Percentiles rank a stretch among this genome's conserved stretches.
These are phyloP conservation scores for Leptinotarsa lineolata DNA, from an alignment of 1,140 invertebrate genomes.

Conservation along the genomic window DNA sequence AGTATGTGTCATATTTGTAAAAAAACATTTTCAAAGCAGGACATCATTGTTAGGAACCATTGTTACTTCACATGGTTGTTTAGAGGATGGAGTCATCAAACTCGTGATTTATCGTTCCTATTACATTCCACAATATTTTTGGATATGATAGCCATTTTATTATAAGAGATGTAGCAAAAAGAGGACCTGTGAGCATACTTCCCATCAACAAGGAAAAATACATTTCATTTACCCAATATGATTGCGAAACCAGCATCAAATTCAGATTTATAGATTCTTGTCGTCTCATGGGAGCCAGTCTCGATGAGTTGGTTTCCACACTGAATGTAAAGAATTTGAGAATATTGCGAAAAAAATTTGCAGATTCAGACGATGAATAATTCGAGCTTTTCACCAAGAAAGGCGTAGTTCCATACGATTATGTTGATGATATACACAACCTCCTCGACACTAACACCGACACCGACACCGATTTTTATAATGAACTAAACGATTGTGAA, in stretches of 20 bases:
- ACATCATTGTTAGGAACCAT: slow-evolving; percentile 49
- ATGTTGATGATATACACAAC: slow-evolving; percentile 47
- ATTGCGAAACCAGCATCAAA: slow-evolving; percentile 23
- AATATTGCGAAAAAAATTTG: slow-evolving; percentile 19
- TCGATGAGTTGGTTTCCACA: slow-evolving; percentile 36
- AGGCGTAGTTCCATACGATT: slow-evolving; percentile 50
- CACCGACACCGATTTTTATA: no score
- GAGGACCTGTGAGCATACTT: slow-evolving; percentile 27
- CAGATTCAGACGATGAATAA: slow-evolving; percentile 30
- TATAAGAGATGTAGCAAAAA: slow-evolving; percentile 31
- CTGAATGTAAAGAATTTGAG: slow-evolving; percentile 15
- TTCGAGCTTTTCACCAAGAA: slow-evolving; percentile 47
- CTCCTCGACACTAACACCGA: slow-evolving; percentile 48
- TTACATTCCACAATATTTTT: slow-evolving; percentile 40
- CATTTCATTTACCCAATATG: slow-evolving; percentile 36
- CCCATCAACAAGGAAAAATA: slow-evolving; percentile 41
- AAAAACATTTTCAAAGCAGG: slow-evolving; percentile 31
- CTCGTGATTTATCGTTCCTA: slow-evolving; percentile 53
- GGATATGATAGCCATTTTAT: slow-evolving; percentile 40
- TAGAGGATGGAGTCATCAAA: slow-evolving; percentile 51
- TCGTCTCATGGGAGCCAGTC: slow-evolving; percentile 33
- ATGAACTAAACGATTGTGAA: slow-evolving; percentile 42
- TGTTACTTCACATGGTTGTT: slow-evolving; percentile 50
- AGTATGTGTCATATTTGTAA: slow-evolving; percentile 49
- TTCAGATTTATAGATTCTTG: slow-evolving; percentile 40